Evolutionary conservation across 2,113 vertebrate species (phyloP), one percentile per base, ranked within the genome.

Genomic region (Urocynchramus pylzowi): DNA sequence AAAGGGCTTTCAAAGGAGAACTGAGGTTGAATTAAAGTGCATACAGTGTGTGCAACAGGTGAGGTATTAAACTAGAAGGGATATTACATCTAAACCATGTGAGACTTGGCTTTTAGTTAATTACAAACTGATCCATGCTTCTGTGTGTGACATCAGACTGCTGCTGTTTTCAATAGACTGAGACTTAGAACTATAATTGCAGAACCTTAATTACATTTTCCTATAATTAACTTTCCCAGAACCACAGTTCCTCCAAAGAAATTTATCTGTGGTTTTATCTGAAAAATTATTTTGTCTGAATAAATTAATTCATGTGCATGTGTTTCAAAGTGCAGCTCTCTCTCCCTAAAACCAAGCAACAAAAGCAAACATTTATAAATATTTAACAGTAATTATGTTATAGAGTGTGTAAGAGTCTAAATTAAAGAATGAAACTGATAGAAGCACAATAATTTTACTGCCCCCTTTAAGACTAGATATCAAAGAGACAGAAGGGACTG

Each of bases 181-280:
- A 94, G 61, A 63, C 56, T 84, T 57, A 84, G 53, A 84, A 33
- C 33, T 92, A 24, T 53, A 97, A 96, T 49, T 70, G 83, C 64
- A 94, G 68, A 93, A 87, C 78, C 54, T 90, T 95, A 92, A 97
- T 89, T 92, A 90, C 54, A 39, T 81, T 95, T 93, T 74, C 71
- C 60, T 81, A 7, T 90, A 93, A 95, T 90, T 95, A 84, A 82
- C 78, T 78, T 93, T 78, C 73, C 24, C n/a, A 67, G 59, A 90
- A 56, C 64, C 61, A 69, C 19, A 82, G 47, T 35, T 87, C 30
- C 41, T 82, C 47, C 33, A 73, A 87, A 76, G 56, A 85, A 82
- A 84, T 33, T 28, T 52, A 76, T n/a, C 33, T 57, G 16, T 0
- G 2, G 7, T 89, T 68, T 20, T 68, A 84, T 87, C 67, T 84